phyloP scores from a whole-genome alignment of 1,140 invertebrate genomes.

The Anthonomus grandis region DNA sequence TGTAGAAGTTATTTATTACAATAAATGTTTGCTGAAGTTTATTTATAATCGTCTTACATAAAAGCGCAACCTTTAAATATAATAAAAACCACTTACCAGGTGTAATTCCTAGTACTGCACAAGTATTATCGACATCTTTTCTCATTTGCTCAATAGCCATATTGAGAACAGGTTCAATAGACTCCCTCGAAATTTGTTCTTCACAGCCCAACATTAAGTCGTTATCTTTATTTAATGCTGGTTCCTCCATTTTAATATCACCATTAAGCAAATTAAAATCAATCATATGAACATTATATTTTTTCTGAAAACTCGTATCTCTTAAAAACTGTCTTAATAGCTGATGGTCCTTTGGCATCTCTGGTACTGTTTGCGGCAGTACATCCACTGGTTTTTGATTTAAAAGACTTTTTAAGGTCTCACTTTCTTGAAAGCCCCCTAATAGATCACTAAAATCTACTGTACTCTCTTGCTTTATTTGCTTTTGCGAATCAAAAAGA shows the following conservation, averaged over 20 bases:
- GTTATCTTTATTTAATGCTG: conserved; percentile 45
- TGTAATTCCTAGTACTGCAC: conserved; percentile 78
- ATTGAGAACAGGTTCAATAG: conserved; percentile 79
- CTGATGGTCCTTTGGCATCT: conserved; percentile 65
- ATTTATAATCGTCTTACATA: neutral
- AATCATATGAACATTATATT: conserved; percentile 74
- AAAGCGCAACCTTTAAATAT: neutral
- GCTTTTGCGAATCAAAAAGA: conserved; percentile 35
- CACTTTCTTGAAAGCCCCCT: conserved; percentile 47
- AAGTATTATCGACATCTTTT: conserved; percentile 80
- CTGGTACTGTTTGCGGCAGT: conserved; percentile 27
- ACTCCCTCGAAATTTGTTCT: conserved; percentile 63
- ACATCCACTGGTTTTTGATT: conserved; percentile 31
- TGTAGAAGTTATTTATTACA: neutral
- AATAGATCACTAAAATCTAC: conserved; percentile 51
- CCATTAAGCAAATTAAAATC: conserved; percentile 59
- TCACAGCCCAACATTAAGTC: conserved; percentile 53
- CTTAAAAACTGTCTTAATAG: conserved; percentile 74
- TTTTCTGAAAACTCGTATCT: conserved; percentile 79
- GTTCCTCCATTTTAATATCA: conserved; percentile 59
- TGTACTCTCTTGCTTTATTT: conserved; percentile 44
- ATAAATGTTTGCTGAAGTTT: neutral
- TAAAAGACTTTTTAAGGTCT: conserved; percentile 37
- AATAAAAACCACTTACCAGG: conserved; percentile 77
- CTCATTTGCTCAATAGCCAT: conserved; percentile 82